Evolutionary conservation across 2,888 invertebrate genomes (phyloP), one percentile per base, ranked within the genome.

Genomic region (Falcaria lacertinaria): DNA sequence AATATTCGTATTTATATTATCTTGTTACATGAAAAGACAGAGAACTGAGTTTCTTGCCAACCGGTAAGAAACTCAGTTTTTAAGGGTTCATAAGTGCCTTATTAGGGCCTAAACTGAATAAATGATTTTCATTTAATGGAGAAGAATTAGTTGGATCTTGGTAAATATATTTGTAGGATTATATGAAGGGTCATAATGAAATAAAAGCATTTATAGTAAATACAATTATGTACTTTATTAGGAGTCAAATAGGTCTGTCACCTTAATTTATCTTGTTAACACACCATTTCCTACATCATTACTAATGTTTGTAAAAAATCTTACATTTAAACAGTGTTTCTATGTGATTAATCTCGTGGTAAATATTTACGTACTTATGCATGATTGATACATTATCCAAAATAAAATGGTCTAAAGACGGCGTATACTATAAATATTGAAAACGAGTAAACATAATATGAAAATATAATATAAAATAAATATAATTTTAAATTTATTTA

Each of bases 151-250:
- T n/a, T n/a, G n/a, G n/a, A n/a, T 6, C 19, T 19, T 19, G 3
- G 3, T 4, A 19, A 19, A 19, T 19, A 19, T 19, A 19, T 3
- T 19, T 19, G 6, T 19, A 19, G 4, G 3, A 4, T 19, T 1
- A 19, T 4, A 1, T 5, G 25, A 7, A 8, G 11, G 28, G 28
- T 28, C 11, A 11, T 11, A 28, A 28, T 35, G 33, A 50, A 61
- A 56, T 54, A 50, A 64, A 74, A 74, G 55, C 52, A 52, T 44
- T 35, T 16, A n/a, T 41, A 43, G 47, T 59, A 70, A 74, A 81
- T 84, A 80, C 77, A 78, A 69, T 84, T 74, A 76, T 86, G 85
- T 85, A 86, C 80, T 87, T 87, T 86, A 86, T 87, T 86, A 85
- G 69, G 75, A 83, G 77, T 76, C 82, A 73, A 76, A 69, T 81